These are phyloP conservation scores for Drosophila cracens DNA, from an alignment of 2,888 invertebrate genomes.

Conservation along the genomic window DNA sequence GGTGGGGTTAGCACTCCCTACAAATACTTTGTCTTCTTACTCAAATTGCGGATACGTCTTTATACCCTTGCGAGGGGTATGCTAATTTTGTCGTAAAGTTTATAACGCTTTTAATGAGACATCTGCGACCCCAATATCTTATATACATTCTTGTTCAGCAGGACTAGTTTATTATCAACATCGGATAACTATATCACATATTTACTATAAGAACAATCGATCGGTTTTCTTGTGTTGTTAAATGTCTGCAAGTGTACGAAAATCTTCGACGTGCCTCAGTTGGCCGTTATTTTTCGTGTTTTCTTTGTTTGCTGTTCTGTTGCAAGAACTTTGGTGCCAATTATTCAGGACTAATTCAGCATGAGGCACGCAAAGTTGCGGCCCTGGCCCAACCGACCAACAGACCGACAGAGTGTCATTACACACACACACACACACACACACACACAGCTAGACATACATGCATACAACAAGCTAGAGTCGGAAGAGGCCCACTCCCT, in stretches of 20 bases:
- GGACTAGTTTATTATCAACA: neutral
- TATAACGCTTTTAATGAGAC: neutral
- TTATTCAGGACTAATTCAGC: slow-evolving; percentile 75
- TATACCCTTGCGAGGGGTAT: neutral
- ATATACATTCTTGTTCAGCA: no score
- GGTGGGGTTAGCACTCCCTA: neutral
- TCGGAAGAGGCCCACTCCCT: slow-evolving; percentile 40
- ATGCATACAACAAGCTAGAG: slow-evolving; percentile 29
- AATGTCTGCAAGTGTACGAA: neutral
- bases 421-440: slow-evolving; percentile 23
- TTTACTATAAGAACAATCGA: neutral
- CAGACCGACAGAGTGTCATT: slow-evolving; percentile 68
- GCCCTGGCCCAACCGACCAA: slow-evolving; percentile 53
- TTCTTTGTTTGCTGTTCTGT: slow-evolving; percentile 9
- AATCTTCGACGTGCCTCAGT: neutral
- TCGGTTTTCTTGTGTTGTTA: neutral
- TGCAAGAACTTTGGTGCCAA: slow-evolving; percentile 62
- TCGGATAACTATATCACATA: neutral
- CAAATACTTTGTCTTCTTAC: slow-evolving; percentile 8
- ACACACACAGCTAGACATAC: neutral
- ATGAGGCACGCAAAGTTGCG: slow-evolving; percentile 65
- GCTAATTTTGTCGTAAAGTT: neutral
- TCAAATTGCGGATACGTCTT: slow-evolving; percentile 23
- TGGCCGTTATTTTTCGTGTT: slow-evolving; percentile 3
- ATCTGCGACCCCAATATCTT: no score